Base-by-base conservation (phyloP, 1,140 invertebrate genomes). In the Aphaenogaster ashmeadi region DNA sequence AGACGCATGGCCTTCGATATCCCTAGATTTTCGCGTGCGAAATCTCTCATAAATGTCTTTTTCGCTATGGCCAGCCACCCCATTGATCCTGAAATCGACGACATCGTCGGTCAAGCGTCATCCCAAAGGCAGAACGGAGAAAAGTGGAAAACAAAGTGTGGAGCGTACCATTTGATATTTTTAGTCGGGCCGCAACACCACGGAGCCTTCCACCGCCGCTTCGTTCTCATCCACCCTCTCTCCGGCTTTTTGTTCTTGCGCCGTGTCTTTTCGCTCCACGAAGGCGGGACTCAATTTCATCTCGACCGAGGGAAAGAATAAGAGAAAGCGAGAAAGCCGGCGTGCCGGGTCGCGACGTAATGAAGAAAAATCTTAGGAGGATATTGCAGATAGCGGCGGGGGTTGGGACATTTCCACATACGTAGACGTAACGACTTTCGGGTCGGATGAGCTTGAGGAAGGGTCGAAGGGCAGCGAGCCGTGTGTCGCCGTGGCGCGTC, bases 291-390 rank as follows among this genome's bases (percentile, higher is more conserved):
- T 88, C 87, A 88, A 88, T 88, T 90, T 81, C 86, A 90, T 86
- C 71, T 62, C 36, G 56, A 69, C 64, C 62, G 60, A 71, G 87
- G 66, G 77, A 75, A 60, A 58, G 69, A 72, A 66, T 78, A 44
- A 66, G 86, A 83, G 66, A 86, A 75, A 80, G 77, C 71, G 58
- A 66, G 71, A 52, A 52, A 75, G 67, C 47, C 47, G 67, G 64
- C 47, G 67, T 60, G 77, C 38, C 54, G 56, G 72, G 75, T 81
- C 81, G 69, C 33, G 79, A 47, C 64, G 74, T 88, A 89, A 89
- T 89, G 88, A 89, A 89, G 88, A 90, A 90, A 90, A 90, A 90
- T 90, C 88, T 90, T 84, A 81, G 87, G 44, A 86, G 74, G 88
- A 89, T 90, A 88, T 84, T 83, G 87, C 67, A 60, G 79, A 86